These are phyloP conservation scores for Pygmarrhopalites habei DNA, from an alignment of 1,140 invertebrate species.

Conservation along the genomic window DNA sequence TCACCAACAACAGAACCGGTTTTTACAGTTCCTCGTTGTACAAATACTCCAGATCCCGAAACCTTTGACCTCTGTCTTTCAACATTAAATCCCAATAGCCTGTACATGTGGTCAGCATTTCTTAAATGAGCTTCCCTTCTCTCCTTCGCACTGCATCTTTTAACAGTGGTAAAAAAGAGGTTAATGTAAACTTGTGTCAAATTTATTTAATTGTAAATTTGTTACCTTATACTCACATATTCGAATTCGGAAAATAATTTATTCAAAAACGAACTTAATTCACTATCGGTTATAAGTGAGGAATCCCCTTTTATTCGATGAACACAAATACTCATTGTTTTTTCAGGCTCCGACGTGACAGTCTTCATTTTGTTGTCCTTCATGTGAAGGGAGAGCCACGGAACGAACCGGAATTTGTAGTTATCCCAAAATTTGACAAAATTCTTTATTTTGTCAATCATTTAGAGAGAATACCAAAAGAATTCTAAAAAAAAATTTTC, in stretches of 20 bases:
- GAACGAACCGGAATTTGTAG: slow-evolving; percentile 32
- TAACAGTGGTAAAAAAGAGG: neutral
- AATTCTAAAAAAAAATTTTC: too few relatives aligned
- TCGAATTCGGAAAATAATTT: neutral
- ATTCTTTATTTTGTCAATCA: too few relatives aligned
- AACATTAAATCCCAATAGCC: slow-evolving; percentile 24
- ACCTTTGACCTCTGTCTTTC: slow-evolving; percentile 2
- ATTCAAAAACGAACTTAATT: slow-evolving; percentile 6
- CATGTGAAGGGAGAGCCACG: slow-evolving; percentile 19
- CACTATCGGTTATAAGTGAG: slow-evolving; percentile 9
- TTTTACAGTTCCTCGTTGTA: slow-evolving; percentile 19
- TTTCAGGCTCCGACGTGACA: neutral
- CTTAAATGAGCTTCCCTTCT: neutral
- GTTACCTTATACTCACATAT: too few relatives aligned
- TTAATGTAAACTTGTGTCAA: neutral
- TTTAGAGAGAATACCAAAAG: too few relatives aligned
- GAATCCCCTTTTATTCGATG: neutral
- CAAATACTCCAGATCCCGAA: slow-evolving; percentile 29
- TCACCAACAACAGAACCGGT: slow-evolving; percentile 31
- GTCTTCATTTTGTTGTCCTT: slow-evolving; percentile 13
- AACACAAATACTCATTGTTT: neutral
- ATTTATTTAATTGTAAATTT: too few relatives aligned
- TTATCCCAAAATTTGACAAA: too few relatives aligned
- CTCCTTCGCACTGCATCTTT: neutral
- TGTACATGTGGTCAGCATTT: slow-evolving; percentile 17